Conservation (phyloP, 2,113 vertebrate species). For the Peromyscus californicus region DNA sequence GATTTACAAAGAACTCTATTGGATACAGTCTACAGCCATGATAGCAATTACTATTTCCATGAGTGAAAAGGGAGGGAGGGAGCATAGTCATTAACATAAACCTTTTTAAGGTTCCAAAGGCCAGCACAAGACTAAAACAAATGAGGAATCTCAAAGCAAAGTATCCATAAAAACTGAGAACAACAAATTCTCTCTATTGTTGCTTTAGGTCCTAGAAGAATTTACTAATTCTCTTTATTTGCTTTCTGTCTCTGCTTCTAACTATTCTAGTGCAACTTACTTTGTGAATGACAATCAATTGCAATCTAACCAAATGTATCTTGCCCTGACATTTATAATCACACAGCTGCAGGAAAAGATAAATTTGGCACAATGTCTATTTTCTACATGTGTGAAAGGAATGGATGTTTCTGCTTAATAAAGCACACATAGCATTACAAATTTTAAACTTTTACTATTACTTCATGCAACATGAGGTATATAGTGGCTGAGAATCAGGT, state of each 20-base stretch:
- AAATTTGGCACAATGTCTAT: conserved; percentile 35
- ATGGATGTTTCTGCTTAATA: conserved; percentile 60
- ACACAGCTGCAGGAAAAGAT: conserved; percentile 32
- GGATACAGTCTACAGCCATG: neutral
- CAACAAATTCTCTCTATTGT: conserved; percentile 8
- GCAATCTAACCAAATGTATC: conserved; percentile 52
- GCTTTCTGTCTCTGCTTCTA: conserved; percentile 58
- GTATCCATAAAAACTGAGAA: neutral
- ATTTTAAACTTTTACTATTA: too few species aligned
- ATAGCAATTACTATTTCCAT: neutral
- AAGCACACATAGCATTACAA: conserved; percentile 8
- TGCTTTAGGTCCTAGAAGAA: neutral
- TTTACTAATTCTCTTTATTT: conserved; percentile 37
- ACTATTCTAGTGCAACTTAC: conserved; percentile 41
- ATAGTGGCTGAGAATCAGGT: conserved; percentile 40
- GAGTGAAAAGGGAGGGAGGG: neutral
- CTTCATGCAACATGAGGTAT: too few species aligned
- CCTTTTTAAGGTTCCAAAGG: neutral
- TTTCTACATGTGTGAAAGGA: conserved; percentile 35
- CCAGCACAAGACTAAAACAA: neutral
- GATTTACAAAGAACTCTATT: neutral
- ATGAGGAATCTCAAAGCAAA: conserved; percentile 21
- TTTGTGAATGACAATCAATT: conserved; percentile 61
- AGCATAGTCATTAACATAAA: neutral
- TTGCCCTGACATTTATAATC: conserved; percentile 72